Evolutionary conservation across 2,113 vertebrate species (phyloP), one percentile per base, ranked within the genome.

Genomic region (Puffinus mauretanicus): DNA sequence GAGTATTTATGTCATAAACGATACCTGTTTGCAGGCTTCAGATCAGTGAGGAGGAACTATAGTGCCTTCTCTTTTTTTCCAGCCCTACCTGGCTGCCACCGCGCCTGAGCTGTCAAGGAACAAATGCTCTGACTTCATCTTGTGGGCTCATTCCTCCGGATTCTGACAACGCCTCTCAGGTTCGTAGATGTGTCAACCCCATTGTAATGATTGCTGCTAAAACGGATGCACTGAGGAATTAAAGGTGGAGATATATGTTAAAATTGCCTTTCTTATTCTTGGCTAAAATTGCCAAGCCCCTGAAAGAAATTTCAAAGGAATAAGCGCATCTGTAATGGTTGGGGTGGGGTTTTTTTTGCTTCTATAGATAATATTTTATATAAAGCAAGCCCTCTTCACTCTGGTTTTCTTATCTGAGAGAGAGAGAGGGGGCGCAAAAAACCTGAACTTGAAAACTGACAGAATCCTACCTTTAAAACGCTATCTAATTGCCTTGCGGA

Each of bases 1-100:
- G 29, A 67, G 76, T 90, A 83, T 90, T 96, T 95, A 66, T 82
- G 88, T 94, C 85, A 96, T 90, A 88, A 92, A 94, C 80, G 2
- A 62, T 90, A 86, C 46, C 87, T 94, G 47, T 93, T 94, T 90
- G 82, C 80, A 11, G 30, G 60, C 67, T 86, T 78, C 82, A 88
- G 82, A 92, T 96, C 85, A 90, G 55, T 88, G 55, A 94, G 76
- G 72, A 95, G 69, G 88, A 95, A 90, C 94, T 88, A 6, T 4
- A 93, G 55, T 58, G 29, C 69, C 60, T 94, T 78, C 46, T 77
- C 30, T 70, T 77, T 94, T 69, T 55, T 72, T 49, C 40, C 72
- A 88, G 42, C 60, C 67, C 76, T 93, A 81, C 81, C 69, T 81
- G 86, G 55, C 82, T 96, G 82, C 88, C 60, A 62, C 67, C 5